Conservation (phyloP, 92 coral and sea anemone genomes). For the Epizoanthus scotinus region DNA sequence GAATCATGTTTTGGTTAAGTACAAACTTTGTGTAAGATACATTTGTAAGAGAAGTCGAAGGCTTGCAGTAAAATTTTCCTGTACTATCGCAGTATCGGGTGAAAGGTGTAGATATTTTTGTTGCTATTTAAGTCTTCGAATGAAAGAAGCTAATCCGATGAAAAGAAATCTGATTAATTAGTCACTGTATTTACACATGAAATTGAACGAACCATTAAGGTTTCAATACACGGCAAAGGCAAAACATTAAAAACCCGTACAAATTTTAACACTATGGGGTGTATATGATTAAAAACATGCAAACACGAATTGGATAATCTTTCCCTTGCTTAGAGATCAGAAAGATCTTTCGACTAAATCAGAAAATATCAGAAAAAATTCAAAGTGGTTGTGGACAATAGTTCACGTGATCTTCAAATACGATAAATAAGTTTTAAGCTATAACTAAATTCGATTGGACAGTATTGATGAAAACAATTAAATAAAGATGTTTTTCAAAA, state of each 20-base stretch:
- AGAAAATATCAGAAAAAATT: background rate
- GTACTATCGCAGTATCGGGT: background rate
- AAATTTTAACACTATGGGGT: background rate
- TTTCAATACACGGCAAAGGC: background rate
- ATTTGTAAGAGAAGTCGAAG: background rate
- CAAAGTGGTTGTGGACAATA: background rate
- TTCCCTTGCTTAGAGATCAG: background rate
- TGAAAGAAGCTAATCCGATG: constrained; percentile 21
- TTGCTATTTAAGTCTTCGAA: constrained; percentile 1
- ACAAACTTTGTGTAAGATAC: constrained; percentile 2
- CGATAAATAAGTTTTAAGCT: background rate
- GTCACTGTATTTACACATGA: constrained; percentile 33
- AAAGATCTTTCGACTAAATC: background rate
- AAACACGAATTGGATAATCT: background rate
- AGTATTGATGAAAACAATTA: constrained; percentile 30
- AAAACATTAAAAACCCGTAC: background rate
- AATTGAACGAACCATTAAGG: constrained; percentile 30
- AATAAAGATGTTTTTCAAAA: background rate
- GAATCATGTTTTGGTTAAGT: background rate
- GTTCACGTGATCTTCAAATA: constrained; percentile 19
- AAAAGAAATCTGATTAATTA: constrained; percentile 34
- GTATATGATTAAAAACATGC: too few species aligned
- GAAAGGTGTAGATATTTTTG: constrained; percentile 16
- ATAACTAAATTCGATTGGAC: constrained; percentile 20
- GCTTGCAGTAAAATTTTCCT: background rate